phyloP scores from a whole-genome alignment of 2,888 invertebrate species.

The Cryptops parisi region DNA sequence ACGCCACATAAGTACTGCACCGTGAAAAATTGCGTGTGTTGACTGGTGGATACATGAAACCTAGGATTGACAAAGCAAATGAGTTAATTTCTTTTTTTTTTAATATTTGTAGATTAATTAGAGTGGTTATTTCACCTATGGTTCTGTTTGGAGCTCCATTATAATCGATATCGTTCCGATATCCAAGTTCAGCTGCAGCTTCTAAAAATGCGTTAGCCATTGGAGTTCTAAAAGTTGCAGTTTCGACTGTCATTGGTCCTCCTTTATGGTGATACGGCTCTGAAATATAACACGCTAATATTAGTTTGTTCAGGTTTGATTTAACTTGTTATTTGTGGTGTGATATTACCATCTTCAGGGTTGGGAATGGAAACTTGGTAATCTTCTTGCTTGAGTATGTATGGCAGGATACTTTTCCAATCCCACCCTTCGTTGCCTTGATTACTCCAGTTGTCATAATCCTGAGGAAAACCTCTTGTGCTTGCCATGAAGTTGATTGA shows the following conservation, averaged over 20 bases:
- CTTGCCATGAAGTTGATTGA: background rate
- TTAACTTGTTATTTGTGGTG: too few species aligned
- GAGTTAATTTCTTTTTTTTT: background rate
- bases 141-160: background rate
- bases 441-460: too few species aligned
- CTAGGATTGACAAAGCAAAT: background rate
- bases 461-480: conserved; percentile 1
- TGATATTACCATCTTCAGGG: background rate
- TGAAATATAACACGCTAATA: background rate
- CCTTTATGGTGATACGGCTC: too few species aligned
- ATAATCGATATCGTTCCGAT: background rate
- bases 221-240: background rate
- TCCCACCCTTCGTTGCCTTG: too few species aligned
- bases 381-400: too few species aligned
- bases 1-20: conserved; percentile 29
- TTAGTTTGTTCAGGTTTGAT: background rate
- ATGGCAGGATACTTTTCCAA: too few species aligned
- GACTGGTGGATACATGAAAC: conserved; percentile 9
- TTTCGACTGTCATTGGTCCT: conserved; percentile 3
- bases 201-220: conserved; percentile 1
- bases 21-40: conserved; percentile 25
- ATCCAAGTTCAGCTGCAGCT: background rate
- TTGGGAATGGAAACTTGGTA: background rate
- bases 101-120: background rate
- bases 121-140: background rate